Evolutionary conservation across 1,140 invertebrate species (phyloP).

Genomic region (Drosophila erecta): DNA sequence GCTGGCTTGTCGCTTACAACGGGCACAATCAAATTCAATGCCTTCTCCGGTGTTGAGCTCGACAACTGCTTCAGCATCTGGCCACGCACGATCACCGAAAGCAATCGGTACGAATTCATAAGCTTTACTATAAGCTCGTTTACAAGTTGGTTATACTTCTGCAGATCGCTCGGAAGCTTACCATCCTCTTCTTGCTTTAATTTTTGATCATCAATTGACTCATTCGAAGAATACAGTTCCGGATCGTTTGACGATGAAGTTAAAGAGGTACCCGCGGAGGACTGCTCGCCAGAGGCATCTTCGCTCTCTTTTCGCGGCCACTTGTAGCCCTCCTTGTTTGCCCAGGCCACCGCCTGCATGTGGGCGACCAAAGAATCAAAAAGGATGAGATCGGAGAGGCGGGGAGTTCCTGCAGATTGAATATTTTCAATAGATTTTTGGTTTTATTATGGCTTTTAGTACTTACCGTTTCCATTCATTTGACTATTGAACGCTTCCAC

Average conservation of each 20-base stretch:
- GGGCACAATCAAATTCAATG: constrained; percentile 73
- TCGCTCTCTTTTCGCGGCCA: constrained; percentile 56
- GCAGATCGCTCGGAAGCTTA: constrained; percentile 25
- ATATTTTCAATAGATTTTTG: neutral
- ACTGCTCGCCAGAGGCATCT: constrained; percentile 28
- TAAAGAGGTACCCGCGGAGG: constrained; percentile 15
- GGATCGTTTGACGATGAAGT: constrained; percentile 26
- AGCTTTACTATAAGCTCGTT: constrained; percentile 70
- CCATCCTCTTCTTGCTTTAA: constrained; percentile 46
- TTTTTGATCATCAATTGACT: constrained; percentile 65
- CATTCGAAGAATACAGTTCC: constrained; percentile 72
- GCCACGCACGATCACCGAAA: constrained; percentile 61
- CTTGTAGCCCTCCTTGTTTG: constrained; percentile 72
- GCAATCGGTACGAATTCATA: constrained; percentile 62
- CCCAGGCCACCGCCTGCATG: constrained; percentile 80
- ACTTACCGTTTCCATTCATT: constrained; percentile 64
- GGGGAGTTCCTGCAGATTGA: constrained; percentile 56
- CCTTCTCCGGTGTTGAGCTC: constrained; percentile 62
- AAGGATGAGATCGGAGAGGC: constrained; percentile 72
- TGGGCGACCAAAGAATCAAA: constrained; percentile 78
- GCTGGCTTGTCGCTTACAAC: constrained; percentile 79
- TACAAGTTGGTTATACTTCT: constrained; percentile 60
- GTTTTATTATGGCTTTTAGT: neutral
- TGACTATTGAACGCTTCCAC: constrained; percentile 76
- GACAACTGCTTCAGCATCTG: constrained; percentile 75